A percentile compares a stretch with the other conserved stretches of the same genome.
These are phyloP conservation scores for Xenentodon cancila DNA, from an alignment of 2,797 vertebrate genomes.

Conservation along the genomic window DNA sequence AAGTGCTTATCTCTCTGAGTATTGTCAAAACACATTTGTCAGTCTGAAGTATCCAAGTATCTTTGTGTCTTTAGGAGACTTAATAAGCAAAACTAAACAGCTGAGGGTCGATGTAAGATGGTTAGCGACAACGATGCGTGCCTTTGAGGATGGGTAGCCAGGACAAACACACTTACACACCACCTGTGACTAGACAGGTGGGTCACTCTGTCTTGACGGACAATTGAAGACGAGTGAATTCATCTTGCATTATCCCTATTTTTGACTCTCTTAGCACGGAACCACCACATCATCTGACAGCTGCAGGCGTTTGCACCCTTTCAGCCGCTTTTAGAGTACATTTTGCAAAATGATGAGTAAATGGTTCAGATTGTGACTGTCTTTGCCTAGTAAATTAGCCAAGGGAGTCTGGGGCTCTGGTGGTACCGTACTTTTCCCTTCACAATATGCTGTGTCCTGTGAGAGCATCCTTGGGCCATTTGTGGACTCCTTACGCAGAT, in stretches of 20 bases:
- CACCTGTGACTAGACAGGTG: slow-evolving; percentile 25
- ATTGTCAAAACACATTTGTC: slow-evolving; percentile 77
- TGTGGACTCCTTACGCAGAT: slow-evolving; percentile 21
- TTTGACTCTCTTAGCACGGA: slow-evolving; percentile 47
- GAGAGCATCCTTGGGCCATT: slow-evolving; percentile 31
- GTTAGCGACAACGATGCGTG: neutral
- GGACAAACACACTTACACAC: slow-evolving; percentile 5
- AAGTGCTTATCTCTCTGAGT: slow-evolving; percentile 66
- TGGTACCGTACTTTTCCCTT: slow-evolving; percentile 15
- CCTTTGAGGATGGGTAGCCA: neutral
- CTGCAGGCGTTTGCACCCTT: slow-evolving; percentile 51
- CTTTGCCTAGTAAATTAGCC: slow-evolving; percentile 57
- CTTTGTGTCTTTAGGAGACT: slow-evolving; percentile 46
- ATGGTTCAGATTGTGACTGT: slow-evolving; percentile 37
- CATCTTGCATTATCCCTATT: slow-evolving; percentile 31
- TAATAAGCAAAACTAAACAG: slow-evolving; percentile 49
- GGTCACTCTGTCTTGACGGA: slow-evolving; percentile 18
- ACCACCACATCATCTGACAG: slow-evolving; percentile 60
- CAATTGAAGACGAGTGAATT: slow-evolving; percentile 28
- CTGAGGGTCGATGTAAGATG: slow-evolving; percentile 20
- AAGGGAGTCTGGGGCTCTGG: slow-evolving; percentile 38
- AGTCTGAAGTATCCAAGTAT: slow-evolving; percentile 54
- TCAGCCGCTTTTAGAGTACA: slow-evolving; percentile 59
- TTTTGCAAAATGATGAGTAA: slow-evolving; percentile 54
- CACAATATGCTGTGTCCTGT: slow-evolving; percentile 25